Conservation (phyloP, 1,140 invertebrate genomes). For the Caenorhabditis tropicalis region DNA sequence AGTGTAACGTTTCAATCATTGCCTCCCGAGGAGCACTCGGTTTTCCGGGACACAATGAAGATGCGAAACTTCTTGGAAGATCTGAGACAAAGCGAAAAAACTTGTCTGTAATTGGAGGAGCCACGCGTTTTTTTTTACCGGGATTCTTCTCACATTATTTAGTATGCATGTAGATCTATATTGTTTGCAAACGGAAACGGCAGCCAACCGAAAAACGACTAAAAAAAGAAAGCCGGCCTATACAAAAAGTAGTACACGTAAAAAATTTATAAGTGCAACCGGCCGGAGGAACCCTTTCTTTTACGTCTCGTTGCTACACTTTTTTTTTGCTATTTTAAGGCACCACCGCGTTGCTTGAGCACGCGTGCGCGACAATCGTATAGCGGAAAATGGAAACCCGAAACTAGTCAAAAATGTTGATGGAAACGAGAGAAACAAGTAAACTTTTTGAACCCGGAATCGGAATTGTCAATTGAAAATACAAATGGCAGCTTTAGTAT, state of each 20-base stretch:
- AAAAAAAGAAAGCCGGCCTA: not conserved
- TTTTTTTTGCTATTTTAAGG: not conserved
- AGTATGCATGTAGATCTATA: not conserved
- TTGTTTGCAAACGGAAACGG: not conserved
- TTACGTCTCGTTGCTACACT: not conserved
- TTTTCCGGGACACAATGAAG: not conserved
- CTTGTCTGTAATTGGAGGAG: slow-evolving; percentile 23
- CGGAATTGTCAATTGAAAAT: not conserved
- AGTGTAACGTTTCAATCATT: slow-evolving; percentile 34
- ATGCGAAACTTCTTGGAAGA: not conserved
- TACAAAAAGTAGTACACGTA: slow-evolving; percentile 31
- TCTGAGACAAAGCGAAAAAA: not conserved
- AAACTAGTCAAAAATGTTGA: not conserved
- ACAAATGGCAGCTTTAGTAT: too few relatives aligned
- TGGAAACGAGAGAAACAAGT: not conserved
- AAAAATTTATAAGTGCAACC: slow-evolving; percentile 33
- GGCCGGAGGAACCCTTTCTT: not conserved
- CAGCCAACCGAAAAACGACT: not conserved
- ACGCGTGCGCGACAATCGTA: slow-evolving; percentile 16
- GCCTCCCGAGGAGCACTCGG: not conserved
- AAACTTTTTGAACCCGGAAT: not conserved
- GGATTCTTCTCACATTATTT: not conserved
- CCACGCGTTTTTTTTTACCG: not conserved
- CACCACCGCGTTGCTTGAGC: not conserved
- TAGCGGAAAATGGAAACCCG: slow-evolving; percentile 32